Evolutionary conservation across 1,140 invertebrate species (phyloP), one percentile per base, ranked within the genome.

Genomic region (Popillia japonica): DNA sequence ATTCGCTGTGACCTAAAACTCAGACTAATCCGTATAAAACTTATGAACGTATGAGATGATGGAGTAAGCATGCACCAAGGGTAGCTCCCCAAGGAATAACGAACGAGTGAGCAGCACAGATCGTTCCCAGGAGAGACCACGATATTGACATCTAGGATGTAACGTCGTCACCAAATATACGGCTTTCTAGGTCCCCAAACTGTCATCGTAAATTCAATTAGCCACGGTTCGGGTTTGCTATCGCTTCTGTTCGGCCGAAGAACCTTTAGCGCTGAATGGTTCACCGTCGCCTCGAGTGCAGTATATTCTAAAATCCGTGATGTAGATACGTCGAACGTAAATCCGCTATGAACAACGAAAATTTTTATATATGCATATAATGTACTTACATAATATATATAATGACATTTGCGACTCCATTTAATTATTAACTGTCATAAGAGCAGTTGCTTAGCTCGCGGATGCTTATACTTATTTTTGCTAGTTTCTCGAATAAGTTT

Each of bases 161-260:
- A 82, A 84, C 84, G 84, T 85, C 84, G 84, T 84, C 84, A 83
- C 84, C 84, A 84, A 85, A 85, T 85, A 85, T 85, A 85, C 84
- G 83, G 83, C 84, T 83, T 84, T 83, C 82, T 79, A 81, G 83
- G 83, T 81, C 79, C 22, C 81, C 81, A 80, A 82, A 83, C 82
- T 84, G 84, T 85, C 84, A 84, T 84, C 84, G 84, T 85, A 85
- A 85, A 85, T 85, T 85, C 84, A 85, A 85, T 85, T 85, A 85
- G 84, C 82, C 80, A 81, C 82, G 22, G 80, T 79, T 80, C 82
- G 80, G 80, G 78, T 79, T 20, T 8, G 61, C 80, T 81, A 82
- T 83, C 78, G 77, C 77, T 81, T 81, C 81, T 81, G 80, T 78
- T 80, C 78, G 74, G 74, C 23, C 75, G 48, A 22, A 42, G n/a